Conservation (phyloP, 2,113 vertebrate genomes). For the Otis tarda region DNA sequence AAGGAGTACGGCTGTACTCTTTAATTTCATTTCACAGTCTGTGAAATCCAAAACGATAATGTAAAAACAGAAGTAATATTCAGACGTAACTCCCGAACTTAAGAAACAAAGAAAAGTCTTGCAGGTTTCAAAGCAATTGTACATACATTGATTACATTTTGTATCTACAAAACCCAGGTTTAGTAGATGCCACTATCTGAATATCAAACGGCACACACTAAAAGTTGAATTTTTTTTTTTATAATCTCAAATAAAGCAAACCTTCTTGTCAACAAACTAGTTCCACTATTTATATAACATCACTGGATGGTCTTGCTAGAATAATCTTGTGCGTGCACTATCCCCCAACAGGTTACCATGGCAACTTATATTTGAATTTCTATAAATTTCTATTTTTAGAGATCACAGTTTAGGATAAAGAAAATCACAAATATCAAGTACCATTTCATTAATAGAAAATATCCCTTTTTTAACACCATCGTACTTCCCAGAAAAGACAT, state of each 20-base stretch:
- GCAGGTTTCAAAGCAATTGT: not conserved
- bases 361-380: conserved; percentile 77
- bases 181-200: not conserved
- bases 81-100: not conserved
- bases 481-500: not conserved
- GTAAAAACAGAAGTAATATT: not conserved
- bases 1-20: not conserved
- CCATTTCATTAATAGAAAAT: conserved; percentile 24
- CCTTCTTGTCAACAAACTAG: conserved; percentile 14
- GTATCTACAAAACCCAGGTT: not conserved
- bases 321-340: conserved; percentile 63
- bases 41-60: not conserved
- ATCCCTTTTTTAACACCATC: not conserved
- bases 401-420: conserved; percentile 59
- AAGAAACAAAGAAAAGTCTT: not conserved
- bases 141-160: not conserved
- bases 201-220: not conserved
- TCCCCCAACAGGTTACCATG: conserved; percentile 76
- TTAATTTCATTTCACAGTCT: not conserved
- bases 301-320: conserved; percentile 54
- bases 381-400: conserved; percentile 77
- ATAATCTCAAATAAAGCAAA: not conserved
- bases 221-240: not conserved
- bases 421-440: conserved; percentile 50
- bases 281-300: conserved; percentile 67